Evolutionary conservation across 1,140 invertebrate genomes (phyloP).

Genomic region (Lordiphosa collinella): DNA sequence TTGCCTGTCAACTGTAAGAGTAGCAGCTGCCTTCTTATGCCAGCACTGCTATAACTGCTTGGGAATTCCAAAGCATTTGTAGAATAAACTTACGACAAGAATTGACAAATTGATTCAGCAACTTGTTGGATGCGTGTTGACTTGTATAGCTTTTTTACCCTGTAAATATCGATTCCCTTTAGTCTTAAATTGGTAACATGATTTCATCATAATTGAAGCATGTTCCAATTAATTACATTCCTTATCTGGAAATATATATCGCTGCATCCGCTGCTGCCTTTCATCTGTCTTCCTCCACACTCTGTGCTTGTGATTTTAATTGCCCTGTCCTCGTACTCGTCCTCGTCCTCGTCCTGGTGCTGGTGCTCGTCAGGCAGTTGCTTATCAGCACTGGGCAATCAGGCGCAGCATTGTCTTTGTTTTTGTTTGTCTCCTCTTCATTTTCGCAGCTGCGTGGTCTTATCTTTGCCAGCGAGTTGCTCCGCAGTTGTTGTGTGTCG

Average conservation of each 20-base stretch:
- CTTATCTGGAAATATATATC: conserved; percentile 57
- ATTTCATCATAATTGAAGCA: neutral
- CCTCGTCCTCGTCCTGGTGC: conserved; percentile 10
- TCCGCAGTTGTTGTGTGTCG: neutral
- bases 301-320: conserved; percentile 16
- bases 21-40: too few species aligned
- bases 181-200: too few species aligned
- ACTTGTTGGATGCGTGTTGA: too few species aligned
- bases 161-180: too few species aligned
- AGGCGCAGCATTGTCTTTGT: conserved; percentile 62
- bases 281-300: conserved; percentile 1
- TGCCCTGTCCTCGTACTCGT: conserved; percentile 27
- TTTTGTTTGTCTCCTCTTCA: conserved; percentile 29
- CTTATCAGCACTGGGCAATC: conserved; percentile 58
- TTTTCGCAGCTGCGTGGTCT: neutral
- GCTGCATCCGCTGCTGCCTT: conserved; percentile 19
- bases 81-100: too few species aligned
- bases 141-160: too few species aligned
- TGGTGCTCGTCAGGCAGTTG: conserved; percentile 39
- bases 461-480: neutral
- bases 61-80: too few species aligned
- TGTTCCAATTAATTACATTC: conserved; percentile 58
- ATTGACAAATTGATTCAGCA: too few species aligned
- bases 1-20: too few species aligned
- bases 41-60: too few species aligned